Percentiles rank a stretch among this genome's conserved stretches.
phyloP scores from a whole-genome alignment of 2,797 vertebrate genomes.

The Sebastes kiyomatsui region DNA sequence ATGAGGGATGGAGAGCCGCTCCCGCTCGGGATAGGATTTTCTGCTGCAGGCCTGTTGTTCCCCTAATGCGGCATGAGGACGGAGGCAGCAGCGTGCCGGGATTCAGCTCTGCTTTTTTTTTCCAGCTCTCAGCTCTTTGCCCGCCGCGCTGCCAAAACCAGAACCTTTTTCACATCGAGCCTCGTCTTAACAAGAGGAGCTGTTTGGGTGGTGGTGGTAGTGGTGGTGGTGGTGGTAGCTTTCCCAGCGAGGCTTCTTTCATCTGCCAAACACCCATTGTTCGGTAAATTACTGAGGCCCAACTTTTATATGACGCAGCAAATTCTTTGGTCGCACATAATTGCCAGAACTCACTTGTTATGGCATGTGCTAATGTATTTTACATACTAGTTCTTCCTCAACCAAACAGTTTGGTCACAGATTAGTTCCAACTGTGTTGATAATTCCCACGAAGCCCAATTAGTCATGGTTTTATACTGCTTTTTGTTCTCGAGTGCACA shows the following conservation, averaged over 20 bases:
- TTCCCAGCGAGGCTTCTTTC: slow-evolving; percentile 34
- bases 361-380: slow-evolving; percentile 33
- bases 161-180: slow-evolving; percentile 41
- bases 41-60: slow-evolving; percentile 60
- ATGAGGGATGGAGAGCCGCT: slow-evolving; percentile 50
- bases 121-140: slow-evolving; percentile 46
- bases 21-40: slow-evolving; percentile 59
- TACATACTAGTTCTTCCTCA: slow-evolving; percentile 34
- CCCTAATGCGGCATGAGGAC: slow-evolving; percentile 67
- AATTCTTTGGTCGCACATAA: slow-evolving; percentile 49
- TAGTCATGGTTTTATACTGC: slow-evolving; percentile 35
- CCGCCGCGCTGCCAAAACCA: slow-evolving; percentile 54
- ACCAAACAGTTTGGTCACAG: slow-evolving; percentile 33
- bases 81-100: slow-evolving; percentile 35
- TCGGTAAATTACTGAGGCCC: slow-evolving; percentile 41
- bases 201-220: slow-evolving; percentile 34
- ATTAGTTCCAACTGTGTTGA: slow-evolving; percentile 52
- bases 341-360: slow-evolving; percentile 37
- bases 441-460: slow-evolving; percentile 45
- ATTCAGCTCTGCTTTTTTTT: slow-evolving; percentile 32
- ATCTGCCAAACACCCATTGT: slow-evolving; percentile 53
- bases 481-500: slow-evolving; percentile 28
- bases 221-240: slow-evolving; percentile 31
- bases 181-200: slow-evolving; percentile 36
- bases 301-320: slow-evolving; percentile 48